Conservation (phyloP, 2,797 vertebrate genomes). For the Apodemus agrarius region DNA sequence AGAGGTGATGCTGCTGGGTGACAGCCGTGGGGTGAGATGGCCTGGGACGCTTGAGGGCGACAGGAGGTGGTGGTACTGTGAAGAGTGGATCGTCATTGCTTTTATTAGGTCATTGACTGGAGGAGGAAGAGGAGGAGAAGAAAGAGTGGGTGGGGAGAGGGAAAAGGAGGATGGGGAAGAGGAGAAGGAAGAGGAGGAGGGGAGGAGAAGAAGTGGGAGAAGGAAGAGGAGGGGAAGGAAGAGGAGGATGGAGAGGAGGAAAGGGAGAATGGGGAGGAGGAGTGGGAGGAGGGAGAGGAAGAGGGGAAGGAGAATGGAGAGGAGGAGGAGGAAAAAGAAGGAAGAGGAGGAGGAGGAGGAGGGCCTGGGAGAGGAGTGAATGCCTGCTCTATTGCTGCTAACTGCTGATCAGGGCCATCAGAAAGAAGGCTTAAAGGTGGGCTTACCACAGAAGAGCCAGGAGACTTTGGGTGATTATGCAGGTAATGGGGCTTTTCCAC, state of each 20-base stretch:
- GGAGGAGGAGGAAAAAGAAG: too few relatives aligned
- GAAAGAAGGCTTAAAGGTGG: constrained; percentile 88
- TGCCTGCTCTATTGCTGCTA: constrained; percentile 90
- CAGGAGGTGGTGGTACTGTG: constrained; percentile 78
- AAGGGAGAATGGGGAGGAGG: neutral
- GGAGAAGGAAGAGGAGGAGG: neutral
- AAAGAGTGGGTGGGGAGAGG: neutral
- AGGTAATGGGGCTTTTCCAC: constrained; percentile 86
- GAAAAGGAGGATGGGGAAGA: too few relatives aligned
- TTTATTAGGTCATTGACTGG: neutral
- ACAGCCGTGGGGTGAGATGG: neutral
- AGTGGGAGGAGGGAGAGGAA: neutral
- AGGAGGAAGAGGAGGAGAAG: neutral
- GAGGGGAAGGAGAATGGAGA: too few relatives aligned
- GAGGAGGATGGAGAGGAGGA: too few relatives aligned
- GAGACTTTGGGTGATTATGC: constrained; percentile 86
- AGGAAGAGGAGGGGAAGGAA: neutral
- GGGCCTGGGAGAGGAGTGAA: constrained; percentile 75
- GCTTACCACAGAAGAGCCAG: constrained; percentile 89
- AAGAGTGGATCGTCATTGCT: constrained; percentile 44
- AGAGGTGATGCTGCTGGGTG: accelerated
- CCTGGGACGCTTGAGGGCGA: neutral
- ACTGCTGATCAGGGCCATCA: constrained; percentile 91
- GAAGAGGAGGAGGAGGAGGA: neutral
- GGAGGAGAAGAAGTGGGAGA: constrained; percentile 52